Percentiles rank a stretch among this genome's conserved stretches.
phyloP scores from a whole-genome alignment of 2,888 invertebrate species.

The Mesorhabditis spiculigera region DNA sequence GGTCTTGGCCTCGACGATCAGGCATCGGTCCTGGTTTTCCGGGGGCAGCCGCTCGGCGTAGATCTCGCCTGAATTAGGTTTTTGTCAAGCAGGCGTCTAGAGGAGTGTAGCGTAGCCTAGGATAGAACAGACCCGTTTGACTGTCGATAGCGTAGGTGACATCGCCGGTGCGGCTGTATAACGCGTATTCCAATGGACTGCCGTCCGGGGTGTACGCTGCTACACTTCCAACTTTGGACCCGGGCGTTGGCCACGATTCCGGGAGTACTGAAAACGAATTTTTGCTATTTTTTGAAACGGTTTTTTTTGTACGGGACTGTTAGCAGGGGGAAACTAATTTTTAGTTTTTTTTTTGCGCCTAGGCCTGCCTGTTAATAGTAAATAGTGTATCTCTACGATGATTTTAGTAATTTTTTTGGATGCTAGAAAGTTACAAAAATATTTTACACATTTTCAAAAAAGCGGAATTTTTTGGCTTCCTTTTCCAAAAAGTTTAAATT shows the following conservation, averaged over 20 bases:
- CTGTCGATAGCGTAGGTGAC: not conserved
- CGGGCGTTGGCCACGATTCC: not conserved
- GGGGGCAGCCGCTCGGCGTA: not conserved
- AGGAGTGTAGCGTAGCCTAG: no score
- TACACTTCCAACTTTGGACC: not conserved
- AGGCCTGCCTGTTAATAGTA: no score
- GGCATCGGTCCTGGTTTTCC: not conserved
- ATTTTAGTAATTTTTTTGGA: no score
- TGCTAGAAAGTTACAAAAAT: no score
- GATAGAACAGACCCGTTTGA: not conserved
- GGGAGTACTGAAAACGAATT: not conserved
- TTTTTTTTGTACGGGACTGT: no score
- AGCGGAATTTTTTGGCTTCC: no score
- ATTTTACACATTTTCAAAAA: no score
- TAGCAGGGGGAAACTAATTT: no score
- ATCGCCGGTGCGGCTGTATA: conserved; percentile 1
- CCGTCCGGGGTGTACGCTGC: not conserved
- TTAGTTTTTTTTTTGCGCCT: no score
- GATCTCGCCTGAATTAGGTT: not conserved
- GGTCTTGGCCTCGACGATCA: conserved; percentile 1
- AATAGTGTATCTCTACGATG: no score
- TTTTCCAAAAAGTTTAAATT: no score
- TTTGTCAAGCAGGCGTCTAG: not conserved
- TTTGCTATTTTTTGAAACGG: not conserved
- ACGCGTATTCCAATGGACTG: not conserved